Evolutionary conservation across 1,140 invertebrate genomes (phyloP), one percentile per base, ranked within the genome.

Genomic region (Rhopalosiphum maidis): DNA sequence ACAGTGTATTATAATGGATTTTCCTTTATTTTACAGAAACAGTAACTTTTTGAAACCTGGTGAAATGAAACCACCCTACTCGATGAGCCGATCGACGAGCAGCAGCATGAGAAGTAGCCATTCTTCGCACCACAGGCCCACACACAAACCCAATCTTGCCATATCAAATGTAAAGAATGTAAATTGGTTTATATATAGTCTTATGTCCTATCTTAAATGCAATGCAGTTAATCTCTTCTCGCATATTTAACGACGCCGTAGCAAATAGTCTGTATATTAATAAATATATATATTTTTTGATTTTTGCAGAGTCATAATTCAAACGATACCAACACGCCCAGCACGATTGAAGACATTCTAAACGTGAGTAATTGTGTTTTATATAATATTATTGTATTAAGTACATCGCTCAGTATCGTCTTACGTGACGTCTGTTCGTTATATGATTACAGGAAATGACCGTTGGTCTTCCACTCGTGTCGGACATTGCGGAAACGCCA

Each of bases 321-420:
- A 35, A 51, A 46, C 82, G 91, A 93, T 86, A 86, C 82, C 51
- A 93, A 54, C 37, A 93, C 91, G 82, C 91, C 91, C n/a, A 93
- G 91, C 77, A 93, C 91, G 37, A 93, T 93, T 22, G 91, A 93
- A 93, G 91, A 93, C 48, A 93, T 93, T 55, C 48, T 93, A 60
- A 93, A 93, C 77, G 91, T 93, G 37, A 86, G 91, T 93, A 25
- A 7, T 51, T 51, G 21, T 48, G 6, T 41, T 2, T 83, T 37
- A 83, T 82, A 22, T 37, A 82, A 82, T 82, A 77, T 15, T 35
- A 82, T 35, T 18, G 4, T 83, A 83, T 37, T 83, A 37, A 9
- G 37, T 83, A 41, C 35, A 18, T 77, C 15, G 15, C 5, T 77
- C n/a, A 77, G n/a, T n/a, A 23, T 77, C 30, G 60, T 22, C 35